These are phyloP conservation scores for Apodemia mormo DNA, from an alignment of 2,888 invertebrate species.

Conservation along the genomic window DNA sequence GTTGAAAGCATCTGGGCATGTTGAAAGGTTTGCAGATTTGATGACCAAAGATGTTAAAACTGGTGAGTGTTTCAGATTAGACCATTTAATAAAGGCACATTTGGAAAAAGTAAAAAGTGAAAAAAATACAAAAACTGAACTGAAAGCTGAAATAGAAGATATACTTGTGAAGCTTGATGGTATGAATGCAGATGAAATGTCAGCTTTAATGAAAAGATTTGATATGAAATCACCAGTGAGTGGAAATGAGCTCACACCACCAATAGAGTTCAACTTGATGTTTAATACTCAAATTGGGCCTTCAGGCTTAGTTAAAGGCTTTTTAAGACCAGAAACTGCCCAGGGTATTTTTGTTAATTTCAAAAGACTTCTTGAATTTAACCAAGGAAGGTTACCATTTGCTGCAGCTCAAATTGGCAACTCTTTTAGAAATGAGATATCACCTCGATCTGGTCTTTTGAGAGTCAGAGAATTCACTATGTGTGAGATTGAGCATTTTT, in stretches of 20 bases:
- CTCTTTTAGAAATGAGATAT: constrained; percentile 99
- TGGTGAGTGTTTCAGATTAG: constrained; percentile 98
- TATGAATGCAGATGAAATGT: constrained; percentile 95
- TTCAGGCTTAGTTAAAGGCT: constrained; percentile 96
- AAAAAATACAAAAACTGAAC: constrained; percentile 88
- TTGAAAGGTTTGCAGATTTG: constrained; percentile 98
- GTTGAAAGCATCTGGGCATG: constrained; percentile 98
- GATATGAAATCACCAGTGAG: constrained; percentile 97
- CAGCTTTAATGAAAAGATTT: constrained; percentile 90
- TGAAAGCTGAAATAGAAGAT: constrained; percentile 88
- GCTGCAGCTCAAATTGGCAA: constrained; percentile 99
- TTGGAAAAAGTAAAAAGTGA: constrained; percentile 92
- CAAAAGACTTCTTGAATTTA: constrained; percentile 97
- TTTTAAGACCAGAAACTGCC: constrained; percentile 98
- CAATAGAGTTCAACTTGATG: constrained; percentile 99
- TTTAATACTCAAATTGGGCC: constrained; percentile 99
- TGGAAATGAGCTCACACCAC: constrained; percentile 96
- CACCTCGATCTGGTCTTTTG: constrained; percentile 96
- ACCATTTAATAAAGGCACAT: constrained; percentile 98
- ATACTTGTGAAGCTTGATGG: constrained; percentile 94
- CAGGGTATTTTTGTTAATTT: constrained; percentile 99
- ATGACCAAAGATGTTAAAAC: constrained; percentile 99
- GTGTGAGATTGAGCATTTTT: constrained; percentile 99
- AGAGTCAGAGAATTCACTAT: constrained; percentile 99
- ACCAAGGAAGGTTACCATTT: constrained; percentile 97